Evolutionary conservation across 2,888 invertebrate genomes (phyloP), one percentile per base, ranked within the genome.

Genomic region (Lasioglossum vierecki): DNA sequence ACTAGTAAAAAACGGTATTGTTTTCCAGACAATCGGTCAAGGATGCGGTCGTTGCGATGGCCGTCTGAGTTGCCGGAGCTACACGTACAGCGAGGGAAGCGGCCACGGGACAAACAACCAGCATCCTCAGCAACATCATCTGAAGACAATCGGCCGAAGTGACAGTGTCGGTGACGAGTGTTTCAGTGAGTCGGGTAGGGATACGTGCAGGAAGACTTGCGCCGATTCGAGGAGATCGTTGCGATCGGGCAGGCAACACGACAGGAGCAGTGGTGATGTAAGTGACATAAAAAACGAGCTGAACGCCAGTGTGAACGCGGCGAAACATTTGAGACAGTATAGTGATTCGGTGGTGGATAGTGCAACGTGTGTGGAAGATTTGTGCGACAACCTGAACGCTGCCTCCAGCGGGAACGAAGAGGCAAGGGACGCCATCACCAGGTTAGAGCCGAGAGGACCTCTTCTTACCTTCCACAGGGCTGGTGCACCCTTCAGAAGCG

Each of bases 401-500:
- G 77, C 85, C 71, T 84, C 87, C 82, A 89, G 80, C 18, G 85
- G 84, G 0, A 92, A 85, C 88, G 94, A 94, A 63, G 89, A 94
- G 76, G 92, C 93, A 3, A 92, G 94, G 81, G 94, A 94, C 72
- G 93, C 93, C 6, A 81, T 94, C 41, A 89, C 93, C n/a, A 93
- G 93, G 79, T 80, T 94, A 80, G 94, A 94, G 73, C 92, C 94
- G 4, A 91, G 94, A 44, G 92, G 91, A 63, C 90, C 93, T 4
- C 90, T 93, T 66, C 91, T 93, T 39, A 88, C 90, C 81, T 93
- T 91, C 86, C 94, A 93, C 57, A 91, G 91, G 73, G 80, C 91
- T 22, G 91, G 92, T 26, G 88, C 89, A 91, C 98, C 98, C 2
- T 97, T 97, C 93, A 96, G 98, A 63, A 98, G 98, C 93, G 98